A percentile compares a stretch with the other conserved stretches of the same genome.
Conservation (phyloP, 1,140 invertebrate species). For the Parasteatoda tepidariorum region DNA sequence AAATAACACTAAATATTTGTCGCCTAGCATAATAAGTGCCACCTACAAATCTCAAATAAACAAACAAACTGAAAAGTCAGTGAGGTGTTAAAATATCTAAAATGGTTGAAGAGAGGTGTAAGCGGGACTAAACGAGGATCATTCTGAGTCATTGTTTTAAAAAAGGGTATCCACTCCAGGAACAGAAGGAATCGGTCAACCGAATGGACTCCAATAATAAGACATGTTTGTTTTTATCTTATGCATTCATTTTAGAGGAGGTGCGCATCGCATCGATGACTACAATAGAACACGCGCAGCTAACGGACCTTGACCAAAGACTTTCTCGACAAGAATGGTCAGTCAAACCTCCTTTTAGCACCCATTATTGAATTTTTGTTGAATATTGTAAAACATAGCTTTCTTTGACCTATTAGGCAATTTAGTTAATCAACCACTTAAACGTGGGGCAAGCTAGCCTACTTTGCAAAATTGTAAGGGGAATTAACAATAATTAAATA, state of each 20-base stretch:
- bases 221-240: conserved; percentile 32
- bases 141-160: background rate
- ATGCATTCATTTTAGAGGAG: conserved; percentile 8
- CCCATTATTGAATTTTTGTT: no score
- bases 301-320: conserved; percentile 56
- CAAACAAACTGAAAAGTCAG: no score
- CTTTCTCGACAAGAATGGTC: conserved; percentile 29
- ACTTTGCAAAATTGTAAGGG: no score
- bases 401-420: no score
- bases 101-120: background rate
- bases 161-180: background rate
- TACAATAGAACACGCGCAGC: conserved; percentile 53
- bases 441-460: no score
- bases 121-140: background rate
- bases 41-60: no score
- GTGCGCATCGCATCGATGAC: conserved; percentile 39
- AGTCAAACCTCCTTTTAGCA: background rate
- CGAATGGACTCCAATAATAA: conserved; percentile 24
- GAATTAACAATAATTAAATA: no score
- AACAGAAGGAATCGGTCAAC: conserved; percentile 27
- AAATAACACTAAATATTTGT: no score
- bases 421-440: no score
- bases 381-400: no score
- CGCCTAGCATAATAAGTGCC: no score
- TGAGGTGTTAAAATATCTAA: background rate